phyloP scores from a whole-genome alignment of 2,113 vertebrate genomes.

The Heliornis fulica region DNA sequence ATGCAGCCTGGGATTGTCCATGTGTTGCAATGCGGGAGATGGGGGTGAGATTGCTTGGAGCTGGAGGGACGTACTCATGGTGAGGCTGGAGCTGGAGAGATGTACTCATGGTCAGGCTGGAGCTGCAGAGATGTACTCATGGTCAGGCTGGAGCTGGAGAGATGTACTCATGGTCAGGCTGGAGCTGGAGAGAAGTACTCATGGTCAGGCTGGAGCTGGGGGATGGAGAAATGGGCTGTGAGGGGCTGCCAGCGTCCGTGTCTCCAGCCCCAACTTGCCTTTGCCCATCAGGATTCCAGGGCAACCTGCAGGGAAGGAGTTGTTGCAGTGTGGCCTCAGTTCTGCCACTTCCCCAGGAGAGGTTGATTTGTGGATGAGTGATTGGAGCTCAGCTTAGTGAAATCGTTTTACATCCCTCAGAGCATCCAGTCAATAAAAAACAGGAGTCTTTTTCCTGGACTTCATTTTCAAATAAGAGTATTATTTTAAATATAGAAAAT shows the following conservation, averaged over 20 bases:
- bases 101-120: fast-evolving
- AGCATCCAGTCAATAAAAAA: background rate
- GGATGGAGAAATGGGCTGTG: fast-evolving
- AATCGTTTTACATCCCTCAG: background rate
- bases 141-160: background rate
- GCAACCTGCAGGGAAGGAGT: background rate
- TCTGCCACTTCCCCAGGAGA: background rate
- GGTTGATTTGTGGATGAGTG: background rate
- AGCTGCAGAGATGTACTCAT: no score
- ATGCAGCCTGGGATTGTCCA: fast-evolving
- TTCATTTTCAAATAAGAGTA: background rate
- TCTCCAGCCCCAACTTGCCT: background rate
- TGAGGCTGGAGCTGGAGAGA: background rate
- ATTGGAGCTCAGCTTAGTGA: background rate
- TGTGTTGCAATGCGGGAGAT: background rate
- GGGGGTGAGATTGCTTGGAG: background rate
- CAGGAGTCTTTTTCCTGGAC: background rate
- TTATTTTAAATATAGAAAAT: background rate
- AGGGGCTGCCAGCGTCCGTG: no score
- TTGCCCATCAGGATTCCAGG: background rate
- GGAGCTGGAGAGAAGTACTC: background rate
- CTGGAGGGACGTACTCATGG: fast-evolving
- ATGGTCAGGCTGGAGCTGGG: background rate
- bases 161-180: fast-evolving
- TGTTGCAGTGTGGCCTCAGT: background rate